These are phyloP conservation scores for Scalopus aquaticus DNA, from an alignment of 2,113 vertebrate species.

Conservation along the genomic window DNA sequence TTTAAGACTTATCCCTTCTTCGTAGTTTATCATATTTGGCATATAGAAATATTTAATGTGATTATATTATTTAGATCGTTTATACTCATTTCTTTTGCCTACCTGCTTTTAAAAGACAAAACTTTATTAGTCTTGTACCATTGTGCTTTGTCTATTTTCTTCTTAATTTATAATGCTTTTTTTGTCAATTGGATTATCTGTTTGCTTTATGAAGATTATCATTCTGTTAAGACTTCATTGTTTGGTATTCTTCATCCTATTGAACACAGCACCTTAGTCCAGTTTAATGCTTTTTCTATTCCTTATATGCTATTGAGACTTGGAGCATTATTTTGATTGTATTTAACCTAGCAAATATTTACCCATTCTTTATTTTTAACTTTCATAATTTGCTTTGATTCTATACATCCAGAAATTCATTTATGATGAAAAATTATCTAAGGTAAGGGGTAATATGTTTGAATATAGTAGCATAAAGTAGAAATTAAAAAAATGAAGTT, in stretches of 20 bases:
- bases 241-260: neutral
- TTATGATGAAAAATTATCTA: neutral
- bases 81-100: neutral
- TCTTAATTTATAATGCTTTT: slow-evolving; percentile 2
- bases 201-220: slow-evolving; percentile 3
- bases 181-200: neutral
- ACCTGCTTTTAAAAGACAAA: neutral
- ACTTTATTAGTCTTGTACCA: neutral
- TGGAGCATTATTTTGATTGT: neutral
- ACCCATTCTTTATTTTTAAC: neutral
- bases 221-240: slow-evolving; percentile 26
- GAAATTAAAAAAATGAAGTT: neutral
- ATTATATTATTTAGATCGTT: neutral
- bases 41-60: neutral
- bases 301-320: neutral
- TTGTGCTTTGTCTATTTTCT: neutral
- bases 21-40: slow-evolving; percentile 7
- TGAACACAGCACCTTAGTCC: neutral
- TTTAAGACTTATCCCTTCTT: neutral
- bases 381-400: neutral
- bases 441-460: neutral
- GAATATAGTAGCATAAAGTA: neutral
- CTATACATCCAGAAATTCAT: neutral
- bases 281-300: neutral
- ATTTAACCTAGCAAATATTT: neutral